Evolutionary conservation across 2,888 invertebrate species (phyloP), one percentile per base, ranked within the genome.

Genomic region (Trichopoda pennipes): DNA sequence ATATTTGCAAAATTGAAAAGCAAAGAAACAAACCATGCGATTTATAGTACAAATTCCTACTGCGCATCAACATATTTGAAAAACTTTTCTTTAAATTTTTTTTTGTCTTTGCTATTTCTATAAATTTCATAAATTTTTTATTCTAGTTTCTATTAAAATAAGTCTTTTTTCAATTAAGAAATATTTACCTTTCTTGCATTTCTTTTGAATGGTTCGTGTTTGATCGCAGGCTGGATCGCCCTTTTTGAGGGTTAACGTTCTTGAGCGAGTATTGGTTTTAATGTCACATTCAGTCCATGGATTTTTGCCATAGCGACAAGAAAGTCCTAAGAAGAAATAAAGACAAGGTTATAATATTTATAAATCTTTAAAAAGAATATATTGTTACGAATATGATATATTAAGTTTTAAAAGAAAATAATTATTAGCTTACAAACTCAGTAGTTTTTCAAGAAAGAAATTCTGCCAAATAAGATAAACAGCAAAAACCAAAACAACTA

Each of bases 211-310:
- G 82, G 94, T 96, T 92, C 96, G 96, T 86, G 95, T 94, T 85
- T 94, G 94, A 90, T 96, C 96, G 91, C 97, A 97, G 86, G 93
- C 94, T 82, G 94, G 93, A 90, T 96, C 96, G 49, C 96, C 96
- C 90, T 96, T 96, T 92, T 97, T 97, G 88, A 97, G 92, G 35
- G 95, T 96, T 86, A 97, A 93, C 83, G 95, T 96, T 86, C 97
- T 93, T 69, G 95, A 94, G 86, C 97, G 94, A 88, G 94, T 94
- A 91, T 97, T 97, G 82, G 95, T 95, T 91, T 95, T 95, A 55
- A 94, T 91, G 90, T 97, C 96, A 90, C 97, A 97, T 88, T 96
- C 96, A 85, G 96, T 95, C 97, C 97, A 97, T 53, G 95, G 93
- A 85, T 96, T 95, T 90, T 97, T 96, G 85, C 94, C 93, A 92